Evolutionary conservation across 1,140 invertebrate species (phyloP).

Genomic region (Conus ventricosus): DNA sequence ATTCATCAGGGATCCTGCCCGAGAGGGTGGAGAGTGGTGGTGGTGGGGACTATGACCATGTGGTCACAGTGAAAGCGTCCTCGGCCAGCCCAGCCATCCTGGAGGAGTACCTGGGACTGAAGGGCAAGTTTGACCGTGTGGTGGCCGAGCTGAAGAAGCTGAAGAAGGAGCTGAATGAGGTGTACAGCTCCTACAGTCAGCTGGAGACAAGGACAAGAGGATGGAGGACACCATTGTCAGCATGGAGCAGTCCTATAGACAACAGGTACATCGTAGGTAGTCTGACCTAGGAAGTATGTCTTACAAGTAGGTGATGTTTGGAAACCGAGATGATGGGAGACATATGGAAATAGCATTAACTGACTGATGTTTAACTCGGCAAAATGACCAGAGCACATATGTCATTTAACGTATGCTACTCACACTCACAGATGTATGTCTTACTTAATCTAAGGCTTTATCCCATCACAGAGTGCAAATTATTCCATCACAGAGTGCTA

Average conservation of each 20-base stretch:
- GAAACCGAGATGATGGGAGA: too few relatives aligned
- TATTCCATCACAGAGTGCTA: too few relatives aligned
- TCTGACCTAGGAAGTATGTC: too few relatives aligned
- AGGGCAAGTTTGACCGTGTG: slow-evolving; percentile 58
- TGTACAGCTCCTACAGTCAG: slow-evolving; percentile 49
- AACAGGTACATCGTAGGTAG: slow-evolving; percentile 39
- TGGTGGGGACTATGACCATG: slow-evolving; percentile 41
- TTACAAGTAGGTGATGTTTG: too few relatives aligned
- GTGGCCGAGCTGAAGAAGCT: slow-evolving; percentile 58
- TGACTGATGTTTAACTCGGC: too few relatives aligned
- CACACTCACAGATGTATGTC: too few relatives aligned
- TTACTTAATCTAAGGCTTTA: too few relatives aligned
- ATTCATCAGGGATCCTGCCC: slow-evolving; percentile 53
- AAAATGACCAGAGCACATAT: too few relatives aligned
- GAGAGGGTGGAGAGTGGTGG: neutral
- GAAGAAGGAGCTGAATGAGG: slow-evolving; percentile 54
- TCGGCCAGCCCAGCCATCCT: slow-evolving; percentile 54
- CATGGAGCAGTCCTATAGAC: slow-evolving; percentile 55
- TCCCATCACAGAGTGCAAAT: too few relatives aligned
- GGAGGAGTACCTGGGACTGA: slow-evolving; percentile 57
- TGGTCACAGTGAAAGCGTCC: slow-evolving; percentile 39
- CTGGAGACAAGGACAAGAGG: slow-evolving; percentile 53
- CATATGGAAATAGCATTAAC: too few relatives aligned
- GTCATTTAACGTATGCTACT: too few relatives aligned
- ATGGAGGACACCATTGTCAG: slow-evolving; percentile 49